phyloP scores from a whole-genome alignment of 2,888 invertebrate species.

The Aethes cnicana region DNA sequence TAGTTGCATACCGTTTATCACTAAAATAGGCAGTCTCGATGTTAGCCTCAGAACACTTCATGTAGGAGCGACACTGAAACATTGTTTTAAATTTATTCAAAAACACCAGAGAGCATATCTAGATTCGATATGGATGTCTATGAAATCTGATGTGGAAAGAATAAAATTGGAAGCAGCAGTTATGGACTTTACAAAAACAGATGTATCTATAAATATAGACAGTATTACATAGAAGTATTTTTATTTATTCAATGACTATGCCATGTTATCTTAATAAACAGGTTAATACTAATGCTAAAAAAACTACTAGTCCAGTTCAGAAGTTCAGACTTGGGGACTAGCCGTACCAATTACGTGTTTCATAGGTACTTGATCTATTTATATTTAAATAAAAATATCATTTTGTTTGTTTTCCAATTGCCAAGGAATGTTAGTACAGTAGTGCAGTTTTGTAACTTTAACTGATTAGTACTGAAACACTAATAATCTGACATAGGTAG shows the following conservation, averaged over 20 bases:
- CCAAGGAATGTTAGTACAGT: too few species aligned
- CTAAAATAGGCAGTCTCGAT: conserved; percentile 83
- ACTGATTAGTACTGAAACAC: too few species aligned
- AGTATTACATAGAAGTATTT: conserved; percentile 50
- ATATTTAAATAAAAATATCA: too few species aligned
- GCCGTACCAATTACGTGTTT: too few species aligned
- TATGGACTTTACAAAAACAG: conserved; percentile 72
- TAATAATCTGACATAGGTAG: too few species aligned
- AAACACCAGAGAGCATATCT: conserved; percentile 85
- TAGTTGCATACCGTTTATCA: conserved; percentile 86
- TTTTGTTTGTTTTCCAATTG: too few species aligned
- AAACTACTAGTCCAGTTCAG: too few species aligned
- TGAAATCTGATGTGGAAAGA: conserved; percentile 85
- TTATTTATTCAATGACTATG: conserved; percentile 1
- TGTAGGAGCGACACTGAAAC: conserved; percentile 89
- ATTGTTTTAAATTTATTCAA: conserved; percentile 89
- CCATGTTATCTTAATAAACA: too few species aligned
- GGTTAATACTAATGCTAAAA: too few species aligned
- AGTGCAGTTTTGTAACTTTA: too few species aligned
- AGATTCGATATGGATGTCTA: conserved; percentile 83
- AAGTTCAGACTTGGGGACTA: too few species aligned
- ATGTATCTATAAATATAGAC: conserved; percentile 71
- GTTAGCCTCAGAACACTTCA: conserved; percentile 86
- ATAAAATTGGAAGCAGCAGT: conserved; percentile 77
- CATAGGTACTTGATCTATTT: too few species aligned